Percentiles rank a stretch among this genome's conserved stretches.
Conservation (phyloP, 2,888 invertebrate species). For the Spodoptera exigua region DNA sequence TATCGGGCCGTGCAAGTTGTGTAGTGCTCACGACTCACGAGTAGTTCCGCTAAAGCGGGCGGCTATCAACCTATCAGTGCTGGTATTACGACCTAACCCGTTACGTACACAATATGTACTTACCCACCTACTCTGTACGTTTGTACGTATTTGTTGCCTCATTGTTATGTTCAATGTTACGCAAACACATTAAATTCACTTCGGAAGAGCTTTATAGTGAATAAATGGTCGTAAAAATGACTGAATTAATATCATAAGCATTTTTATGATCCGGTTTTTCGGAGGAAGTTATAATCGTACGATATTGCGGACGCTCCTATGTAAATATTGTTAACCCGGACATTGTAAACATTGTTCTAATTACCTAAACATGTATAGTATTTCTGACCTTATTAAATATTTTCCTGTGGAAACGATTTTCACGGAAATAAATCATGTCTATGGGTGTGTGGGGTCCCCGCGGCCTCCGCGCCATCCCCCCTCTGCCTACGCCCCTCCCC, state of each 20-base stretch:
- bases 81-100: slow-evolving; percentile 23
- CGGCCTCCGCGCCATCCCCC: slow-evolving; percentile 24
- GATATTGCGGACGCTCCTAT: slow-evolving; percentile 28
- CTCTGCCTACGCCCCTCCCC: slow-evolving; percentile 44
- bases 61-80: slow-evolving; percentile 44
- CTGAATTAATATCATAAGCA: slow-evolving; percentile 27
- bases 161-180: slow-evolving; percentile 11
- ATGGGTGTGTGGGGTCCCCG: slow-evolving; percentile 57
- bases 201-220: slow-evolving; percentile 23
- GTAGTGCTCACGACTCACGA: slow-evolving; percentile 17
- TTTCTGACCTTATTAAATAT: slow-evolving; percentile 68
- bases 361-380: slow-evolving; percentile 29
- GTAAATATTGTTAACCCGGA: slow-evolving; percentile 25
- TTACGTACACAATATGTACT: slow-evolving; percentile 2
- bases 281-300: slow-evolving; percentile 26
- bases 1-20: slow-evolving; percentile 45
- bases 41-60: slow-evolving; percentile 40
- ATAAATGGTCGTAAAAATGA: slow-evolving; percentile 32
- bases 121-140: background rate
- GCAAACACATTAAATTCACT: slow-evolving; percentile 18
- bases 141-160: background rate
- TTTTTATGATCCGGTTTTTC: slow-evolving; percentile 29
- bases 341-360: slow-evolving; percentile 30
- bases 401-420: slow-evolving; percentile 66
- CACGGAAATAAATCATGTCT: slow-evolving; percentile 74